phyloP scores from a whole-genome alignment of 2,797 vertebrate species.

The Platyrinchus mystaceus region DNA sequence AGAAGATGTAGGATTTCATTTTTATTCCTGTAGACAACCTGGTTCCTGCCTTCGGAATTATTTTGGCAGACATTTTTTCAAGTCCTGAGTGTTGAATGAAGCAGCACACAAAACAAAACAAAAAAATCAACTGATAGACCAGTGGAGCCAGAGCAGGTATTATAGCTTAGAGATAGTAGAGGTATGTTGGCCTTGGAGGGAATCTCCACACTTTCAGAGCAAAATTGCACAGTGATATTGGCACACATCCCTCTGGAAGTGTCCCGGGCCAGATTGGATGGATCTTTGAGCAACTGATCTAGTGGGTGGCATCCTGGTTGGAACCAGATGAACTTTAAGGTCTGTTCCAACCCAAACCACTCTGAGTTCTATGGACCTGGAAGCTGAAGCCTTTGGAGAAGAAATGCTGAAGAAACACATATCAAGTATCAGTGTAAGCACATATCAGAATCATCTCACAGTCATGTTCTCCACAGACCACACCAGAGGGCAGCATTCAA shows the following conservation, averaged over 20 bases:
- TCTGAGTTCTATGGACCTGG: background rate
- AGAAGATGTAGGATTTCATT: background rate
- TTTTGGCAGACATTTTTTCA: background rate
- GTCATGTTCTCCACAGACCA: rapidly evolving
- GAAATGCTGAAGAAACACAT: background rate
- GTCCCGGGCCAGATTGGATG: too few relatives aligned
- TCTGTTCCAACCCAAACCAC: background rate
- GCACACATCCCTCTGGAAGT: background rate
- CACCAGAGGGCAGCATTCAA: background rate
- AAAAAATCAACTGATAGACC: background rate
- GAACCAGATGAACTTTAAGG: background rate
- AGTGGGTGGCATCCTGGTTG: background rate
- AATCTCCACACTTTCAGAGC: background rate
- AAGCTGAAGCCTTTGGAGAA: background rate
- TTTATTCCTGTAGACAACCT: background rate
- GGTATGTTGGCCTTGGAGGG: rapidly evolving
- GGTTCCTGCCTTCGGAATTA: background rate
- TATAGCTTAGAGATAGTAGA: background rate
- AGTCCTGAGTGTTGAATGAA: background rate
- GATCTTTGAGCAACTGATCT: background rate
- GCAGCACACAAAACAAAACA: background rate
- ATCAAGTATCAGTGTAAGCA: background rate
- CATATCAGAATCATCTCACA: background rate
- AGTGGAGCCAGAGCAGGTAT: background rate
- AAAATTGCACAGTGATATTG: background rate